Base-by-base conservation (phyloP, 2,797 vertebrate species). In the Podargus strigoides region DNA sequence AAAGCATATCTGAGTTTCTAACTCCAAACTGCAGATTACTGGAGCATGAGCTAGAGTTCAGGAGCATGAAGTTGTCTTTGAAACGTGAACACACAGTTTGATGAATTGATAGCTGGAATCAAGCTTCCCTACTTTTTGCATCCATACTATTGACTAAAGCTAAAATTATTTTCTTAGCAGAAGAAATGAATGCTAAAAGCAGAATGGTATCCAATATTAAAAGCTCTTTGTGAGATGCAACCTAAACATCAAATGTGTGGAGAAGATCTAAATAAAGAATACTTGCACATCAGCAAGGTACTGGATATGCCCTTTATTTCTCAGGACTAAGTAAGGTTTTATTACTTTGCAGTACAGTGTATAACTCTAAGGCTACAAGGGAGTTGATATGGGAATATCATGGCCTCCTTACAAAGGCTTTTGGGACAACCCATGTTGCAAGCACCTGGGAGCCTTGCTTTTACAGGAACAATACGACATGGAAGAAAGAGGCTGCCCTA, bases 381-480 rank as follows among this genome's bases (percentile, higher is more conserved):
- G 75, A 58, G 27, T n/a, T 36, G 22, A 42, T n/a, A 10, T 0
- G 7, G 14, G 6, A 7, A 14, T 37, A 34, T 16, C 10, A 17
- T 1, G 0, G 15, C n/a, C 24, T 59, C 34, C 41, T 36, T 39
- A 59, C 7, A 8, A 70, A 44, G 36, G 37, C 28, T 53, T 70
- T 59, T 42, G 16, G 8, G 50, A 32, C 18, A 30, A 34, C 7
- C 39, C 14, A 6, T 3, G 2, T 21, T 60, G 21, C 24, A 70
- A 44, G 7, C 19, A 21, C 18, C 46, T 49, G 39, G 32, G 10
- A 59, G 8, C 41, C 28, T 4, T 18, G 41, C 28, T 53, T 15
- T 53, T 59, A 30, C 1, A 17, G 34, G 21, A 75, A 30, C 12
- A 36, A 26, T 5, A 46, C 1, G 4, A 7, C 14, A 19, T 0